Evolutionary conservation across 2,888 invertebrate genomes (phyloP), one percentile per base, ranked within the genome.

Genomic region (Empis livida): DNA sequence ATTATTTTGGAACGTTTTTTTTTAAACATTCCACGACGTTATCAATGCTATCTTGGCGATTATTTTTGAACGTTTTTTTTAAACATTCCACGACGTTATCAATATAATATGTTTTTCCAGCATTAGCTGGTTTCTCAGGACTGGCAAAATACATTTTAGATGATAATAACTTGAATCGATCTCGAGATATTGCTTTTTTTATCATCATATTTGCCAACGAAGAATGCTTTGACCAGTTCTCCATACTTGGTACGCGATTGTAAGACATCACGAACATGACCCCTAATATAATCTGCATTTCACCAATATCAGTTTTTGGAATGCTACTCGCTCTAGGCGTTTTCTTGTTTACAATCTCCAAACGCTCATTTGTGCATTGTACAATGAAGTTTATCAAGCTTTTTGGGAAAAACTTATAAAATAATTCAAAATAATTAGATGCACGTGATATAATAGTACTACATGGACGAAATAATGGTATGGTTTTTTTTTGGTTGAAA

Each of bases 41-140:
- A 27, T 5, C 2, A 27, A 27, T 27, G 23, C 53, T n/a, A n/a
- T n/a, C 46, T 47, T 55, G 53, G n/a, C n/a, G n/a, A n/a, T n/a
- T n/a, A n/a, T n/a, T n/a, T n/a, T n/a, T n/a, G n/a, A n/a, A n/a
- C n/a, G n/a, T n/a, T n/a, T 17, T 35, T 23, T 23, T 9, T 27
- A 9, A 27, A 9, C 8, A 27, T 27, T 27, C 23, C 23, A 27
- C 9, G 23, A 27, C 9, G 23, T 9, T 27, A 27, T 5, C 2
- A 27, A 27, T 27, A 35, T 45, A 48, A 44, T 46, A 48, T 10
- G 27, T 44, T n/a, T 46, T 48, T 17, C 44, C 37, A 27, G 9
- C 23, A 13, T 31, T n/a, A 16, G 35, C 41, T 35, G 30, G 44
- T 41, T 23, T 20, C 13, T n/a, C 6, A 5, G 23, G 14, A 13